phyloP scores from a whole-genome alignment of 1,140 invertebrate species.

The Ostrea edulis region DNA sequence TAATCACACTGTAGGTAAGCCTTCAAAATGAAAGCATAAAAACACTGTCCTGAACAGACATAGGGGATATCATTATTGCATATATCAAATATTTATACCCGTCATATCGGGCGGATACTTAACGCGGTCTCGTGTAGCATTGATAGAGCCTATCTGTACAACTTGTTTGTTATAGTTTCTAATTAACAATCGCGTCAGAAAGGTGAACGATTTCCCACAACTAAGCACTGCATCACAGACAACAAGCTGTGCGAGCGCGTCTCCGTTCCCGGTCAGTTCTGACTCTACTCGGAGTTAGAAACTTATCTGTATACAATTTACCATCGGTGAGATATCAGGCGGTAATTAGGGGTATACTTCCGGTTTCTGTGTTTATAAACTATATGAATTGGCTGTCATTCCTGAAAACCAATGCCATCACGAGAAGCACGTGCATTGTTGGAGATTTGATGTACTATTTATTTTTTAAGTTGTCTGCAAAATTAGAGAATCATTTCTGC shows the following conservation, averaged over 20 bases:
- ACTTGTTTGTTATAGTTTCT: not conserved
- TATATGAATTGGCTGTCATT: not conserved
- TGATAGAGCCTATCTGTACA: not conserved
- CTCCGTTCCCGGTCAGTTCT: not conserved
- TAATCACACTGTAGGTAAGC: not conserved
- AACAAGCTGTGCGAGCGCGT: not conserved
- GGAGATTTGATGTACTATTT: not conserved
- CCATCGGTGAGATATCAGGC: conserved; percentile 20
- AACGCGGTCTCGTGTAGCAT: not conserved
- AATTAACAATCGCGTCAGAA: conserved; percentile 22
- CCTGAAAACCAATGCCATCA: conserved; percentile 12
- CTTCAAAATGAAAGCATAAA: not conserved
- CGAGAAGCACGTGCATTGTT: not conserved
- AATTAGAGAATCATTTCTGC: not conserved
- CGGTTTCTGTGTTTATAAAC: conserved; percentile 12
- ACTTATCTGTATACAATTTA: conserved; percentile 32
- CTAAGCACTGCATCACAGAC: not conserved
- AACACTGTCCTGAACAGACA: not conserved
- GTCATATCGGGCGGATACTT: not conserved
- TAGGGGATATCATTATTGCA: conserved; percentile 1
- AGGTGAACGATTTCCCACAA: not conserved
- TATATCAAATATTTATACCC: conserved; percentile 21
- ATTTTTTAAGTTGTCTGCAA: not conserved
- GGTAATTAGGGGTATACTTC: conserved; percentile 31
- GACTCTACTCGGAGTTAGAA: not conserved